Evolutionary conservation across 2,113 vertebrate species (phyloP).

Genomic region (Emydura subglobosa): DNA sequence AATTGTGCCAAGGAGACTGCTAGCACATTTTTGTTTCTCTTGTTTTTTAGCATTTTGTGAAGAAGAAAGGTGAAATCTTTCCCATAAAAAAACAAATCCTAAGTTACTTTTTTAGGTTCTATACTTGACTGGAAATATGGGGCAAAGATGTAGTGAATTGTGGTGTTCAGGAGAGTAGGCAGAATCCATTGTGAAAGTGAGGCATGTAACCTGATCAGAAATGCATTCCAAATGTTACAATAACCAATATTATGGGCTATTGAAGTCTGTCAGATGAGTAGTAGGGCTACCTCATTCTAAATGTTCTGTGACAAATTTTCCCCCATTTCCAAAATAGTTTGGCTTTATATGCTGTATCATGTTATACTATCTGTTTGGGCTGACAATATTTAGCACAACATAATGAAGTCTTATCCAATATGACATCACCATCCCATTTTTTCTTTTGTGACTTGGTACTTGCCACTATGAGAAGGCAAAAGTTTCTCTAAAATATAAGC

Average conservation of each 20-base stretch:
- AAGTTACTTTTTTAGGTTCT: not conserved
- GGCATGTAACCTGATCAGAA: constrained; percentile 3
- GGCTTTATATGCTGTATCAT: constrained; percentile 4
- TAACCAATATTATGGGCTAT: constrained; percentile 11
- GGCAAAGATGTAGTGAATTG: constrained; percentile 44
- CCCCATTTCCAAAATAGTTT: not conserved
- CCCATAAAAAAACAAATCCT: not conserved
- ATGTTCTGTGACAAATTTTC: not conserved
- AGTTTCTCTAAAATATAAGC: not conserved
- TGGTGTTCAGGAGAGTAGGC: not conserved
- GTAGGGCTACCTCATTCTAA: not conserved
- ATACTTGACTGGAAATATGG: constrained; percentile 39
- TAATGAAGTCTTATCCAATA: not conserved
- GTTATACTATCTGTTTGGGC: not conserved
- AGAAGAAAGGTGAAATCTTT: not conserved
- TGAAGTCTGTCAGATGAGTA: constrained; percentile 24
- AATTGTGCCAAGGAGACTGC: not conserved
- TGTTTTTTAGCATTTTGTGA: not conserved
- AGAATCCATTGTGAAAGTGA: not conserved
- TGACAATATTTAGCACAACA: not conserved
- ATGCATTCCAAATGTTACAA: not conserved
- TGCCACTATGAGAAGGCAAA: not conserved
- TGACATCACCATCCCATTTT: not conserved
- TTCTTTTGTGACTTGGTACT: not conserved
- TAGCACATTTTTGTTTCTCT: not conserved